Evolutionary conservation across 2,113 vertebrate species (phyloP), one percentile per base, ranked within the genome.

Genomic region (Dromiciops gliroides): DNA sequence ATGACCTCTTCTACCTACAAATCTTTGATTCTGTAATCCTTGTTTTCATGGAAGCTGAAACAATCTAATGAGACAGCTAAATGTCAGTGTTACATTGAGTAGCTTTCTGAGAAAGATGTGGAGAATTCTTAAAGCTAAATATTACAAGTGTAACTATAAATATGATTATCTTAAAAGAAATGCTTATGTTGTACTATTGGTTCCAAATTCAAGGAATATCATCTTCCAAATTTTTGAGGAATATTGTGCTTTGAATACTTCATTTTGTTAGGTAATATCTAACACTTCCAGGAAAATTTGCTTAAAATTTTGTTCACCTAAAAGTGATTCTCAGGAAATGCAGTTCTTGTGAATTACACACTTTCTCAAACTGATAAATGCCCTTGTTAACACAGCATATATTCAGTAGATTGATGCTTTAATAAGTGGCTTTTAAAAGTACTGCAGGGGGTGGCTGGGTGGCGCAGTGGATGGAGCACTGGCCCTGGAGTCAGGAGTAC

Each of bases 341-440:
- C 47, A 89, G 19, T 90, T 91, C 49, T 93, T 95, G 52, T 93
- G 37, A 91, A 37, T 89, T 8, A 49, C 48, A 60, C 22, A 23
- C 91, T 94, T 92, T 11, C 16, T 89, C 8, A 91, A 67, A 50
- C 31, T 51, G 31, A n/a, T 94, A 94, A 89, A 53, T 50, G 47
- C 44, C 47, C 10, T 89, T 28, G 44, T 48, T 75, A 75, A 52
- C 49, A 89, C 2, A 52, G 19, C 75, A 92, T 28, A 1, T 89
- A 52, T 22, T 93, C 8, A 94, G 12, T 93, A 95, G 52, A 93
- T 93, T 94, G 83, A 25, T 48, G 37, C 83, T 60, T 92, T 90
- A 90, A 52, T 93, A 9, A 92, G 89, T 56, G n/a, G 91, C 89
- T 91, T 92, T 91, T n/a, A n/a, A n/a, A n/a, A n/a, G n/a, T n/a